Evolutionary conservation across 2,888 invertebrate genomes (phyloP).

Genomic region (Andricus quercusramuli): DNA sequence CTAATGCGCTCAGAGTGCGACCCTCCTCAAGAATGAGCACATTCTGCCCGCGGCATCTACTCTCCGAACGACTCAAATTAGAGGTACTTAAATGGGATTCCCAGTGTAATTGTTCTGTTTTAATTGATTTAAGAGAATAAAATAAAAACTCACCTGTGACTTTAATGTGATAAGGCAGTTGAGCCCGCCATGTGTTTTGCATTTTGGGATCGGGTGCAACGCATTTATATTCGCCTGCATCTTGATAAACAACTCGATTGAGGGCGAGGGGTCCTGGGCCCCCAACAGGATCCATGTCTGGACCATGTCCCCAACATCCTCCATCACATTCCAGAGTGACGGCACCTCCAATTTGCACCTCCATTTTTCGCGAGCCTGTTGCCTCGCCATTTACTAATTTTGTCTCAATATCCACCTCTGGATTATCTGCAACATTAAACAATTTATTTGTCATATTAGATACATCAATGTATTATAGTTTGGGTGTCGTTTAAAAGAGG

Average conservation of each 20-base stretch:
- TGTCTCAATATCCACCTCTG: constrained; percentile 75
- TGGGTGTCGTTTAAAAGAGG: too few species aligned
- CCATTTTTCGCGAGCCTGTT: constrained; percentile 83
- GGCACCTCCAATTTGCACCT: constrained; percentile 92
- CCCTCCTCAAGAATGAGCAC: too few species aligned
- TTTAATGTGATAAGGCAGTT: constrained; percentile 78
- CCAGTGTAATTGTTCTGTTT: neutral
- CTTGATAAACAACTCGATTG: constrained; percentile 87
- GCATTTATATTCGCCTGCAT: constrained; percentile 88
- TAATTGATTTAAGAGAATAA: neutral
- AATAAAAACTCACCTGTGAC: constrained; percentile 78
- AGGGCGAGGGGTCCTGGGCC: constrained; percentile 84
- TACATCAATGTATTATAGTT: neutral
- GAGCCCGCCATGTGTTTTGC: constrained; percentile 76
- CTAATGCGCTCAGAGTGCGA: too few species aligned
- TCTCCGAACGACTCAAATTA: too few species aligned
- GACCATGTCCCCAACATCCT: constrained; percentile 79
- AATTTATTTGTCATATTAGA: neutral
- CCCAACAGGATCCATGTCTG: constrained; percentile 79
- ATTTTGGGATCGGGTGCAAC: constrained; percentile 82
- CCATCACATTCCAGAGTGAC: constrained; percentile 89
- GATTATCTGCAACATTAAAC: constrained; percentile 66
- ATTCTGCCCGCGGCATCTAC: too few species aligned
- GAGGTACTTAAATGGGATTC: too few species aligned
- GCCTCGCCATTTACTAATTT: constrained; percentile 74